Evolutionary conservation across 2,888 invertebrate genomes (phyloP).

Genomic region (Sinopyrophorus schimmeli): DNA sequence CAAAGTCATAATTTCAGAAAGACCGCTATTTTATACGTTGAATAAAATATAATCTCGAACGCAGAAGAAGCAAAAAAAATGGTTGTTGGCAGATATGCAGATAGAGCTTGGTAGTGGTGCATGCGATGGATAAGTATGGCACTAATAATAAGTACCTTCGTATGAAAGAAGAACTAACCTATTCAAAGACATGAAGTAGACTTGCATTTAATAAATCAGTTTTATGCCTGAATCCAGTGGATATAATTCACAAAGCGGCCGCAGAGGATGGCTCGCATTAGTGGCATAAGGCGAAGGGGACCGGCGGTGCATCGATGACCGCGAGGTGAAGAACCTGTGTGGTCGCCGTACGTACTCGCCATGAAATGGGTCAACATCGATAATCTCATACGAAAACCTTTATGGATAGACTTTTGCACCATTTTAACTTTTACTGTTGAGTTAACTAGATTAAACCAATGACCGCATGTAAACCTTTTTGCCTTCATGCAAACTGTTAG

Average conservation of each 20-base stretch:
- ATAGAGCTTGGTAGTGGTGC: background rate
- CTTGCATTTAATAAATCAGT: constrained; percentile 35
- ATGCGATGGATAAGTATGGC: constrained; percentile 7
- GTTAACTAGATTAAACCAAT: constrained; percentile 14
- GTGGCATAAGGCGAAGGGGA: constrained; percentile 28
- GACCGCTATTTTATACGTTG: background rate
- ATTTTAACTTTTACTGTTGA: constrained; percentile 11
- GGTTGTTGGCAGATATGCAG: background rate
- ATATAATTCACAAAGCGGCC: constrained; percentile 36
- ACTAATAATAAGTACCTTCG: constrained; percentile 15
- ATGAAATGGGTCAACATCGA: constrained; percentile 43
- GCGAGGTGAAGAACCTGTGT: constrained; percentile 48
- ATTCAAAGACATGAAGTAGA: constrained; percentile 13
- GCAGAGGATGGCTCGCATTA: constrained; percentile 34
- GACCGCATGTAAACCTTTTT: constrained; percentile 20
- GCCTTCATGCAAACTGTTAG: too few species aligned
- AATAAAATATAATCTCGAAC: too few species aligned
- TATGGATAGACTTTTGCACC: constrained; percentile 13
- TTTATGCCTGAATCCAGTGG: constrained; percentile 34
- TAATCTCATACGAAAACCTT: constrained; percentile 29
- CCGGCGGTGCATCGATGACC: constrained; percentile 37
- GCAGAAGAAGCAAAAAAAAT: background rate
- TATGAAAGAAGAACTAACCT: constrained; percentile 14
- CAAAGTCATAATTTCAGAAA: too few species aligned
- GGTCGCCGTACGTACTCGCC: constrained; percentile 42